A percentile compares a stretch with the other conserved stretches of the same genome.
phyloP scores from a whole-genome alignment of 2,797 vertebrate genomes.

The Eleutherodactylus coqui region DNA sequence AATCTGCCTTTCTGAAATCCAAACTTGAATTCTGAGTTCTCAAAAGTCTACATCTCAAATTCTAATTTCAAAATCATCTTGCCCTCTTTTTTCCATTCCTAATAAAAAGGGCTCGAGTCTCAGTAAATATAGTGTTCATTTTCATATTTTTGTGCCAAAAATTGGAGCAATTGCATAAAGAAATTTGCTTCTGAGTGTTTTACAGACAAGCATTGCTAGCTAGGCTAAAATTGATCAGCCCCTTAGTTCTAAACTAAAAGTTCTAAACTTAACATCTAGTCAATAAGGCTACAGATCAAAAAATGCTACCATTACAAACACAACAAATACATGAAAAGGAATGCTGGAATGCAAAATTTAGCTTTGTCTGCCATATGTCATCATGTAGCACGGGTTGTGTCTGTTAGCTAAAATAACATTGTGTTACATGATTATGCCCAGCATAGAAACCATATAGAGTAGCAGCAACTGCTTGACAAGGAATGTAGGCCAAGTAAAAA shows the following conservation, averaged over 20 bases:
- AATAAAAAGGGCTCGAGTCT: no score
- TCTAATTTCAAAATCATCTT: no score
- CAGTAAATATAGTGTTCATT: no score
- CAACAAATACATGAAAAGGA: neutral
- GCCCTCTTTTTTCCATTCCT: no score
- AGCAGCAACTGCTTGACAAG: neutral
- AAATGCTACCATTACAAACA: neutral
- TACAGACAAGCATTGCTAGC: no score
- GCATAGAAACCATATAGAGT: slow-evolving; percentile 12
- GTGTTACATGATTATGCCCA: neutral
- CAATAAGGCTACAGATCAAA: neutral
- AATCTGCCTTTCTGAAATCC: no score
- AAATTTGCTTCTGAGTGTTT: no score
- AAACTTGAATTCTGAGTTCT: no score
- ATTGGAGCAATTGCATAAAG: no score
- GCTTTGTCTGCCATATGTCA: neutral
- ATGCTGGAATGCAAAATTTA: neutral
- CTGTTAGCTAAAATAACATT: neutral
- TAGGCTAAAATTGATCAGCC: neutral
- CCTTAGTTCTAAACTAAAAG: neutral
- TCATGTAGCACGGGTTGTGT: neutral
- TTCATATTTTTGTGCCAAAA: no score
- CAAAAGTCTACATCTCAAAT: no score
- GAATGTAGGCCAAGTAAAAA: slow-evolving; percentile 24
- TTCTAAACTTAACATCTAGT: neutral